Base-by-base conservation (phyloP, 30 jellyfish, hydroid and myxozoan genomes). In the Aurelia aurita region DNA sequence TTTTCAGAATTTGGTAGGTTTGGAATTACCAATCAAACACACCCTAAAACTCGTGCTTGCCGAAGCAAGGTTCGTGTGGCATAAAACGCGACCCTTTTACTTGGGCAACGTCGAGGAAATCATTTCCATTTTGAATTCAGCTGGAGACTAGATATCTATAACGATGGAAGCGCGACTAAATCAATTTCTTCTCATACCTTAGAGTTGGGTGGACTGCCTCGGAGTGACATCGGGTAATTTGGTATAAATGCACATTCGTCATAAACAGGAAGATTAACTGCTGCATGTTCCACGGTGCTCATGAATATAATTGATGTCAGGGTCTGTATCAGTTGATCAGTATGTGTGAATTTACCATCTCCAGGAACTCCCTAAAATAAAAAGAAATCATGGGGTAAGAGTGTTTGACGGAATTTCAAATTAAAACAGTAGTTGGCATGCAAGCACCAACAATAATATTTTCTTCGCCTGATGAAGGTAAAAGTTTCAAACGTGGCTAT, bases 171-270 rank as follows among this genome's bases (percentile, higher is more conserved):
- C 46, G 46, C 46, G 7, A 3, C 4, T 2, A 34, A 34, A 34
- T 0, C 4, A 34, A 0, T 20, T 0, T 20, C 0, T 0, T 8
- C 27, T 62, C 74, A 31, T 89, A 94, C 99, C 93, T 94, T 94
- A 2, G 96, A 60, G 11, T 76, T 84, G 23, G 99, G 99, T 6
- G 99, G 98, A 16, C 69, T 29, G n/a, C 99, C 98, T 47, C 96
- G 86, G 74, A 95, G 74, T 45, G 89, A 22, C 72, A 88, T 74
- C 22, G 99, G 98, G 84, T 95, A 95, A 79, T 95, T 95, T 5
- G 99, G 97, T 1, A 95, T 87, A 65, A 95, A 95, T 26, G 97
- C 98, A 46, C 96, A 90, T 57, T 95, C 98, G 58, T 95, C 99
- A 55, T 95, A 95, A 44, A 72, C 57, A 18, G 99, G 99, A 64